Conservation (phyloP, 2,113 vertebrate species). For the Peromyscus leucopus region DNA sequence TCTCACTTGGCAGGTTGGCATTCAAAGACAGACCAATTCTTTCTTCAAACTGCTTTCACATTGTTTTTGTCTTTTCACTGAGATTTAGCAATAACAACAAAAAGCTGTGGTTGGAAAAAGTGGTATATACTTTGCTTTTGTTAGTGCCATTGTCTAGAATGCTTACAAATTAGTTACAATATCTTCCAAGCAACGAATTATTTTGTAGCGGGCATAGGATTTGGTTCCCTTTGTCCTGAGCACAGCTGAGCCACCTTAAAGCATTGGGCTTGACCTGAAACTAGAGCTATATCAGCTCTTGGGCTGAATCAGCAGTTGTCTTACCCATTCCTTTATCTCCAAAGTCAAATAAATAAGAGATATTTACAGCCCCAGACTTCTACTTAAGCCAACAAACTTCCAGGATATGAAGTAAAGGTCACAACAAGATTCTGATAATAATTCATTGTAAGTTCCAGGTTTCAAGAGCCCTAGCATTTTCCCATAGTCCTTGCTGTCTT, state of each 20-base stretch:
- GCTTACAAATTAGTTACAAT: neutral
- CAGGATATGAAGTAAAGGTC: constrained; percentile 83
- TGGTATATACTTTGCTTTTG: neutral
- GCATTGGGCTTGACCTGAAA: neutral
- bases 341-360: constrained; percentile 74
- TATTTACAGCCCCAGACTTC: constrained; percentile 62
- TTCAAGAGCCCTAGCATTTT: constrained; percentile 85
- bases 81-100: neutral
- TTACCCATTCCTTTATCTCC: neutral
- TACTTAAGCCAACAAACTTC: constrained; percentile 73
- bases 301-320: constrained; percentile 27
- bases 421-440: constrained; percentile 80
- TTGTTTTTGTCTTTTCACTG: constrained; percentile 45
- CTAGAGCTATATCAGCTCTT: neutral
- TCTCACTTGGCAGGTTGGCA: neutral
- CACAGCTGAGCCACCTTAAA: neutral
- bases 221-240: neutral
- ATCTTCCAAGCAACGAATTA: neutral
- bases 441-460: constrained; percentile 86
- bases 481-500: constrained; percentile 83
- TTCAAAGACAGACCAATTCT: neutral
- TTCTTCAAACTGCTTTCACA: constrained; percentile 20
- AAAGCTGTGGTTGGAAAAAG: neutral
- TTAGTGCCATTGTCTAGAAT: neutral
- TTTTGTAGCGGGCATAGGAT: neutral